These are phyloP conservation scores for Leptatherina wallacei DNA, from an alignment of 2,797 vertebrate genomes.

Conservation along the genomic window DNA sequence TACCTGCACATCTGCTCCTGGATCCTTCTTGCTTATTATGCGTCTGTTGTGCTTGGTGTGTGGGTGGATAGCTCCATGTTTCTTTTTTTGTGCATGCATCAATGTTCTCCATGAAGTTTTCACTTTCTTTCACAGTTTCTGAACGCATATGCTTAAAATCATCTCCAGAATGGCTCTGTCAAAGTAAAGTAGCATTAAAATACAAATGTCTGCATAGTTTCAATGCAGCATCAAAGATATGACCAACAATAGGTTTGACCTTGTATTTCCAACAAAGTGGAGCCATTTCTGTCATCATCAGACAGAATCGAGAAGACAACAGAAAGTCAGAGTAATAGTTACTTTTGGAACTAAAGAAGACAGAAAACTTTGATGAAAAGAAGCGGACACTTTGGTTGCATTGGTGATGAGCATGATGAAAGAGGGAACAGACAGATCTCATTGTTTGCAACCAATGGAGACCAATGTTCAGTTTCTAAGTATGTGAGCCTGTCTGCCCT, in stretches of 20 bases:
- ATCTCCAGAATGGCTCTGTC: slow-evolving; percentile 3
- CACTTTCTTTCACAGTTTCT: slow-evolving; percentile 6
- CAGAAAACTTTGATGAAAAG: slow-evolving; percentile 41
- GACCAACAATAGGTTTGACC: slow-evolving; percentile 21
- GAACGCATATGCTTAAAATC: background rate
- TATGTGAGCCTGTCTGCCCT: slow-evolving; percentile 42
- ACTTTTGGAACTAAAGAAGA: slow-evolving; percentile 52
- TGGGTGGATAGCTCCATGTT: slow-evolving; percentile 18
- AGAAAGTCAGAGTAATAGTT: slow-evolving; percentile 44
- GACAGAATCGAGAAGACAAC: slow-evolving; percentile 7
- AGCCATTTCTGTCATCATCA: slow-evolving; percentile 35
- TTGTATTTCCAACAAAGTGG: slow-evolving; percentile 32
- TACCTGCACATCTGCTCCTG: slow-evolving; percentile 77
- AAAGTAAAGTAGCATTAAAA: slow-evolving; percentile 18
- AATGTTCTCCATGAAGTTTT: slow-evolving; percentile 9
- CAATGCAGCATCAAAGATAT: slow-evolving; percentile 36
- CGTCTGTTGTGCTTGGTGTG: slow-evolving; percentile 30
- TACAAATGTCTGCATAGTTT: slow-evolving; percentile 6
- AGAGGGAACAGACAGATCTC: slow-evolving; percentile 42
- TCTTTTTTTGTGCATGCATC: slow-evolving; percentile 7
- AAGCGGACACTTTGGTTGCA: slow-evolving; percentile 32
- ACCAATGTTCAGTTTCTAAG: slow-evolving; percentile 66
- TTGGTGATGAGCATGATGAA: slow-evolving; percentile 56
- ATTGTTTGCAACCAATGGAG: slow-evolving; percentile 71
- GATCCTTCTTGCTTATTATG: slow-evolving; percentile 48